phyloP scores from a whole-genome alignment of 2,888 invertebrate species.

The Zaprionus obscuricornis region DNA sequence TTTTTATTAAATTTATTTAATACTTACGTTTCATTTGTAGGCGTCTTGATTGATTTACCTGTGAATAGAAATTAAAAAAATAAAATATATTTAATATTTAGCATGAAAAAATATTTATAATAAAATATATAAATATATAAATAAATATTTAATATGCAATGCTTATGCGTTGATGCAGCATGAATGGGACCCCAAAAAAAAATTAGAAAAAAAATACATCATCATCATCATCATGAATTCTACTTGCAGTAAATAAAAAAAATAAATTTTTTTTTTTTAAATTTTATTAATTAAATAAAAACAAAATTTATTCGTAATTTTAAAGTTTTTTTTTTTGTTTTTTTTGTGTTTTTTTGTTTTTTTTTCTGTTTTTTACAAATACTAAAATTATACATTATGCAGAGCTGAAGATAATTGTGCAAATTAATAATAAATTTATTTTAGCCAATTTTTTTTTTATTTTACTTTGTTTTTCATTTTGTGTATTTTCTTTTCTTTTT shows the following conservation, averaged over 20 bases:
- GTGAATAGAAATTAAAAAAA: conserved; percentile 43
- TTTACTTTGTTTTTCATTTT: conserved; percentile 3
- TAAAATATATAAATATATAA: background rate
- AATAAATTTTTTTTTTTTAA: conserved; percentile 15
- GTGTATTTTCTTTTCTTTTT: no score
- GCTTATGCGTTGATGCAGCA: no score
- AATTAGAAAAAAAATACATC: background rate
- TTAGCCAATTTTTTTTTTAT: conserved; percentile 44
- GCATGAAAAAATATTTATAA: background rate
- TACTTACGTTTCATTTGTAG: conserved; percentile 83
- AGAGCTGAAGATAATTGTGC: conserved; percentile 40
- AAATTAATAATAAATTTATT: conserved; percentile 41
- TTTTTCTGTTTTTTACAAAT: conserved; percentile 46
- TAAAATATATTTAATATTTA: conserved; percentile 3
- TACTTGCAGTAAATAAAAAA: background rate
- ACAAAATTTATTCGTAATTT: conserved; percentile 44
- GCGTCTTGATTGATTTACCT: conserved; percentile 82
- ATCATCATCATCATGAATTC: conserved; percentile 35
- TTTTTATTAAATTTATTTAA: background rate
- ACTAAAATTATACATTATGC: conserved; percentile 54
- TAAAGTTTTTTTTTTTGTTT: conserved; percentile 31
- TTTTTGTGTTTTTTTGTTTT: conserved; percentile 33
- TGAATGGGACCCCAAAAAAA: no score
- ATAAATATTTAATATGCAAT: no score
- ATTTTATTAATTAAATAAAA: no score